phyloP scores from a whole-genome alignment of 2,888 invertebrate genomes.

The Drosophila subquinaria region DNA sequence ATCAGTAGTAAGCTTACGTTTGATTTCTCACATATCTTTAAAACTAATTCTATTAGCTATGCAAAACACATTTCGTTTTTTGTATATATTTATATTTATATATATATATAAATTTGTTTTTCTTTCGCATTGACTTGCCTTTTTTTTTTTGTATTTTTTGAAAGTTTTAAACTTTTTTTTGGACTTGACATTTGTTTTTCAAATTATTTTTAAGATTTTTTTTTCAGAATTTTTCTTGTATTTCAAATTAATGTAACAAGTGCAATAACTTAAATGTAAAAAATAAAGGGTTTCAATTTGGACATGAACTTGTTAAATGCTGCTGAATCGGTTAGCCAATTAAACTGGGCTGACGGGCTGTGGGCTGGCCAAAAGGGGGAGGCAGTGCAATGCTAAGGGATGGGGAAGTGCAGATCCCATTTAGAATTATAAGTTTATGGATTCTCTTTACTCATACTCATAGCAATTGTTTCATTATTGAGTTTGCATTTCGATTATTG shows the following conservation, averaged over 20 bases:
- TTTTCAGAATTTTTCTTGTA: conserved; percentile 42
- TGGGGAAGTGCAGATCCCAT: conserved; percentile 1
- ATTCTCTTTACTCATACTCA: conserved; percentile 1
- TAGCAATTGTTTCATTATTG: conserved; percentile 28
- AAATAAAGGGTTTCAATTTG: conserved; percentile 28
- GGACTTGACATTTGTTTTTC: conserved; percentile 48
- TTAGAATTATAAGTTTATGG: conserved; percentile 1
- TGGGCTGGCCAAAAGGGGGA: conserved; percentile 12
- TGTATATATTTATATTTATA: conserved; percentile 50
- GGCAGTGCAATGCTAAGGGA: conserved; percentile 45
- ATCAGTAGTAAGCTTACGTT: conserved; percentile 77
- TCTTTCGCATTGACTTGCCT: conserved; percentile 48
- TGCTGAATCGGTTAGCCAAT: conserved; percentile 46
- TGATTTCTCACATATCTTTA: conserved; percentile 76
- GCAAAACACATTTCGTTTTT: conserved; percentile 73
- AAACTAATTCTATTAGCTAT: conserved; percentile 71
- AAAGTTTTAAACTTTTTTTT: conserved; percentile 74
- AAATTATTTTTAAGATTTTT: conserved; percentile 43
- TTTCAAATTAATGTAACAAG: conserved; percentile 73
- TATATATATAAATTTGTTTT: conserved; percentile 28
- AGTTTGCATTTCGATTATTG: conserved; percentile 49
- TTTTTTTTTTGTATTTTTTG: conserved; percentile 39
- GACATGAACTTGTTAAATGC: conserved; percentile 65
- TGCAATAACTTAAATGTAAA: conserved; percentile 58
- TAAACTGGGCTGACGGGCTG: conserved; percentile 20